Evolutionary conservation across 2,797 vertebrate genomes (phyloP).

Genomic region (Buphagus erythrorhynchus): DNA sequence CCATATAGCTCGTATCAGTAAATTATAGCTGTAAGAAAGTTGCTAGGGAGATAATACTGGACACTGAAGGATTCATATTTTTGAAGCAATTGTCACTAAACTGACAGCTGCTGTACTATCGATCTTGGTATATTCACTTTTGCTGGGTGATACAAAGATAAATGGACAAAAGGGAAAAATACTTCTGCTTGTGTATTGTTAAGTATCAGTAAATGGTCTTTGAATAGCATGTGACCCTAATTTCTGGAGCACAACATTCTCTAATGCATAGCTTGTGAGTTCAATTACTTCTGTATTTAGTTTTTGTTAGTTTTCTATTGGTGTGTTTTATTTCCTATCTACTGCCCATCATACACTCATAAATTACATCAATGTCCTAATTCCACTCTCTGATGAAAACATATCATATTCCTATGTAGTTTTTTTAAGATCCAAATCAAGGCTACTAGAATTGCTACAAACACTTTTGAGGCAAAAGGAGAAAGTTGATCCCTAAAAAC

Average conservation of each 20-base stretch:
- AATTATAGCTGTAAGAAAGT: background rate
- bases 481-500: background rate
- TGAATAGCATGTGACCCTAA: background rate
- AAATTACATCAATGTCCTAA: background rate
- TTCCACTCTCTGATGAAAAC: background rate
- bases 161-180: background rate
- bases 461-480: background rate
- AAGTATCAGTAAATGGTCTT: background rate
- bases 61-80: background rate
- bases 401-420: accelerated
- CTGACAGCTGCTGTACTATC: background rate
- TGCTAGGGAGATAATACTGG: background rate
- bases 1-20: background rate
- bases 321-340: background rate
- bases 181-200: background rate
- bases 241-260: background rate
- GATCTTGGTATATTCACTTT: background rate
- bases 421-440: background rate
- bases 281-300: background rate
- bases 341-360: background rate
- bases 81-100: background rate
- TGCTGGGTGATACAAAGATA: background rate
- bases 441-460: background rate
- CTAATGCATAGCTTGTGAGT: background rate
- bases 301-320: background rate